These are phyloP conservation scores for Poeciliopsis gracilis DNA, from an alignment of 2,797 vertebrate genomes.

Conservation along the genomic window DNA sequence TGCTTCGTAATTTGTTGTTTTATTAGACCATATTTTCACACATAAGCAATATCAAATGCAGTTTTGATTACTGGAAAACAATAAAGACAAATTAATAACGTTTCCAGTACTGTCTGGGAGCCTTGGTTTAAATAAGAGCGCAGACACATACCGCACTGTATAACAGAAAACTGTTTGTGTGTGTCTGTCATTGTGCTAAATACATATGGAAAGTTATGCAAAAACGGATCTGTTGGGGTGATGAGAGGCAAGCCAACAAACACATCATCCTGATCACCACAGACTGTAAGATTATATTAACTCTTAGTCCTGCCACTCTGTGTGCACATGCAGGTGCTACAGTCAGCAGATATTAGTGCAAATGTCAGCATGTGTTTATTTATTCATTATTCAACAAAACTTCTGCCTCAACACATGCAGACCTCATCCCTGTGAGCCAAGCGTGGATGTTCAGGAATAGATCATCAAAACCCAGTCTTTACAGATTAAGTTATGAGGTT, in stretches of 20 bases:
- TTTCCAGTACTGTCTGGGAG: not conserved
- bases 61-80: not conserved
- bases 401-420: constrained; percentile 13
- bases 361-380: constrained; percentile 42
- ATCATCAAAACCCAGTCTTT: constrained; percentile 5
- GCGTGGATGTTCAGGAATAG: not conserved
- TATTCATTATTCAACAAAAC: constrained; percentile 46
- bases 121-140: not conserved
- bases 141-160: not conserved
- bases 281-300: constrained; percentile 21
- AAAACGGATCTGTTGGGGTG: constrained; percentile 65
- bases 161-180: not conserved
- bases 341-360: constrained; percentile 28
- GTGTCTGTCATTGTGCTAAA: constrained; percentile 17
- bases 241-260: constrained; percentile 62
- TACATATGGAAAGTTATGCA: constrained; percentile 32
- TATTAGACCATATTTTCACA: not conserved
- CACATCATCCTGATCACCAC: constrained; percentile 68
- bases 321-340: constrained; percentile 25
- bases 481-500: not conserved
- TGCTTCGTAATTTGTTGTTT: not conserved
- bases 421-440: constrained; percentile 9
- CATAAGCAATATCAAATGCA: too few relatives aligned
- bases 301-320: constrained; percentile 17
- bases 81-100: not conserved